Evolutionary conservation across 2,113 vertebrate genomes (phyloP).

Genomic region (Xiphophorus couchianus): DNA sequence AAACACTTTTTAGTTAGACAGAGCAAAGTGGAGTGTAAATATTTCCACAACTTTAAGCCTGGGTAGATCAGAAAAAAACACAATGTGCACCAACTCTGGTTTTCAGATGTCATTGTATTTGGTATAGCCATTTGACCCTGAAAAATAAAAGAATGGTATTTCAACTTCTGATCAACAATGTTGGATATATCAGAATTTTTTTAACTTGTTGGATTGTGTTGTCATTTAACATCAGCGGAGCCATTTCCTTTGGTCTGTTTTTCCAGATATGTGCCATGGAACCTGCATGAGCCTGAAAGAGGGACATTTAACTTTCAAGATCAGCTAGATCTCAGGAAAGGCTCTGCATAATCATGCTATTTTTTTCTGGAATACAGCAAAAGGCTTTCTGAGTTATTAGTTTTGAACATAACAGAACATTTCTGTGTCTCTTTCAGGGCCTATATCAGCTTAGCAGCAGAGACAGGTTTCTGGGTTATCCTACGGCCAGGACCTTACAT

Average conservation of each 20-base stretch:
- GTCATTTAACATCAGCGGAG: neutral
- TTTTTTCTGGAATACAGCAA: neutral
- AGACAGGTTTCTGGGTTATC: conserved; percentile 89
- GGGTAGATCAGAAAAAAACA: neutral
- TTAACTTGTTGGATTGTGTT: neutral
- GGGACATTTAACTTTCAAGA: conserved; percentile 86
- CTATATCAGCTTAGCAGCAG: conserved; percentile 84
- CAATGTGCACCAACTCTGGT: neutral
- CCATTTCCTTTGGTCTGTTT: neutral
- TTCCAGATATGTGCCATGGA: conserved; percentile 91
- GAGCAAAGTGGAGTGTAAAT: neutral
- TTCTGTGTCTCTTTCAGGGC: conserved; percentile 73
- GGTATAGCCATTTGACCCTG: neutral
- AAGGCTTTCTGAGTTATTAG: neutral
- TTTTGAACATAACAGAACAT: neutral
- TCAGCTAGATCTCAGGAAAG: conserved; percentile 88
- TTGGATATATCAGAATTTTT: neutral
- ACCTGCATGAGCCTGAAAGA: conserved; percentile 88
- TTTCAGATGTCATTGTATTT: neutral
- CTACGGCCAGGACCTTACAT: conserved; percentile 94
- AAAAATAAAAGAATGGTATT: neutral
- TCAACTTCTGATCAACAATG: neutral
- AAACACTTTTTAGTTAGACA: too few relatives aligned
- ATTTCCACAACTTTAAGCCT: neutral
- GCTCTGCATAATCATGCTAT: neutral